Base-by-base conservation (phyloP, 30 jellyfish, hydroid and myxozoan genomes). In the Aurelia aurita region DNA sequence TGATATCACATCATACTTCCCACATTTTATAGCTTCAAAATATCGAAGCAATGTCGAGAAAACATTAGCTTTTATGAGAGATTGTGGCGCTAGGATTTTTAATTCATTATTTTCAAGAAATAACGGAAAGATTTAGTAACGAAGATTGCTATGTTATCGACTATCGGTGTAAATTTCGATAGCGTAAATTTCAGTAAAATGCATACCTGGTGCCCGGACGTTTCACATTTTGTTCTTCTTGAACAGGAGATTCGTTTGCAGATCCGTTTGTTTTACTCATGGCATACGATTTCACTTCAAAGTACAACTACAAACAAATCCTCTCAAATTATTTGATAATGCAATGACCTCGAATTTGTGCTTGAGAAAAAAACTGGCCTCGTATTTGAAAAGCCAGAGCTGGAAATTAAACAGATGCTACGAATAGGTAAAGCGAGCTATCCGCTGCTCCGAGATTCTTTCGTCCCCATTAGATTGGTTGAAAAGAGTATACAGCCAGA, bases 191-290 rank as follows among this genome's bases (percentile, higher is more conserved):
- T 55, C 29, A 6, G 53, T 58, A 57, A 57, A 57, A 19, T 20
- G 26, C 75, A 13, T 39, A 71, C 93, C 93, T 83, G 46, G 93
- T 83, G 44, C 93, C 93, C 29, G 93, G 93, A n/a, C 93, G 86
- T 68, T 83, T 83, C 31, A 59, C 61, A 71, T 81, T 45, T 79
- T 64, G 78, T 7, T 68, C 87, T 3, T 68, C 80, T 46, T 23
- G 82, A 4, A 66, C 86, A 13, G 91, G 19, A 3, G 44, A 31
- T 71, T 83, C 84, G 73, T 83, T 83, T 26, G 81, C 79, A 51
- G 86, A 83, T 58, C 93, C 93, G 84, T 83, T 83, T n/a, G 87
- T 74, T 43, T 75, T 72, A 68, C 86, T 83, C 93, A 83, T 83
- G 45, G 44, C 55, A 55, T 14, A n/a, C 16, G 61, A 49, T 15